Evolutionary conservation across 2,113 vertebrate species (phyloP), one percentile per base, ranked within the genome.

Genomic region (Thymallus thymallus): DNA sequence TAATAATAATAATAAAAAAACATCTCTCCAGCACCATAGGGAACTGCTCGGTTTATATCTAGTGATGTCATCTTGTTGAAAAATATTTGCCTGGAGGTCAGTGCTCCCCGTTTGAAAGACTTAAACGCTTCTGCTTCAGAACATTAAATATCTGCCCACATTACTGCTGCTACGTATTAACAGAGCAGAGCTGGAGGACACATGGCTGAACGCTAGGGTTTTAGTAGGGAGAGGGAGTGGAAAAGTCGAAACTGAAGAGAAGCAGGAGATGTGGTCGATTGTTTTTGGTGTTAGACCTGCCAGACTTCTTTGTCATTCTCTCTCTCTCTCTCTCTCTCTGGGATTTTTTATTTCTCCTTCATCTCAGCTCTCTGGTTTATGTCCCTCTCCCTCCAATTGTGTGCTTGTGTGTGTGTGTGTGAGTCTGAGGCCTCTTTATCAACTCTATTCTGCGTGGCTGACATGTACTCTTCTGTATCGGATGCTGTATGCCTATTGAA

Each of bases 81-180:
- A 92, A 93, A 92, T 92, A 91, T 92, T 91, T 90, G 90, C 92
- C 91, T 87, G 79, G 84, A 79, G 92, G 92, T 93, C 92, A 92
- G 80, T 75, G 85, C 88, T 89, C 86, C 80, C 87, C 88, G 88
- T 91, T 86, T 86, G 86, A 85, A 83, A 90, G 86, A 85, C 86
- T 90, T 91, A 89, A 93, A 91, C 76, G 85, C 83, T 92, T 92
- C 91, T 86, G 90, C 89, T 88, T 83, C 86, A 88, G 82, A 80
- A 92, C 91, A 93, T 93, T 94, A 93, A 92, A 92, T 90, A 86
- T 89, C 82, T 90, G 86, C 81, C 80, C 81, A 88, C 87, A 88
- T 90, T 88, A 85, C 86, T 88, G 83, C 88, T 51, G 48, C 48
- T 51, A 16, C 13, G 48, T 51, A 18, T 51, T 51, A 5, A 51